Base-by-base conservation (phyloP, 2,888 invertebrate genomes). In the Bembecia ichneumoniformis region DNA sequence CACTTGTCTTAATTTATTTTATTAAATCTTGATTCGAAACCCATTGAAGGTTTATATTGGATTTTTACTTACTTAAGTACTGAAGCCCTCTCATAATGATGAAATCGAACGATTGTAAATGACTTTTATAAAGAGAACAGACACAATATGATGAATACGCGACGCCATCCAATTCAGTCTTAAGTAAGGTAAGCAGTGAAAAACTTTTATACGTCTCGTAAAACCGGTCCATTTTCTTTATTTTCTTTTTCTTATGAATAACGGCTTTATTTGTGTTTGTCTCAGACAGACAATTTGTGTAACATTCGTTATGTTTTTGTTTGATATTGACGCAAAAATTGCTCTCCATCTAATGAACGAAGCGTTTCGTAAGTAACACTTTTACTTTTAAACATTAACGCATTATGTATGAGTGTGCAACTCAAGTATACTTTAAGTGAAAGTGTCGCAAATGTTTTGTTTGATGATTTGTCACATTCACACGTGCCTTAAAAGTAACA, bases 321-420 rank as follows among this genome's bases (percentile, higher is more conserved):
- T 50, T 54, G 56, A 57, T 56, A 54, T 35, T 17, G 52, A 56
- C 52, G 55, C 46, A 47, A 51, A 60, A 57, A 51, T 56, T 55
- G 50, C 56, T 11, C 44, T 63, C 53, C 58, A 59, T 58, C 56
- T 56, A 57, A 58, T 56, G 56, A 55, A 58, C 47, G 51, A 50
- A 55, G 66, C 62, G 58, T 44, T 67, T 64, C 68, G 58, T 64
- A 66, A 72, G 66, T 74, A 71, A 70, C 74, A 79, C 74, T 80
- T 78, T 78, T 81, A 75, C 76, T 77, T 74, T 69, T 62, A 56
- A 60, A 60, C 54, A 47, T 51, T 40, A 57, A 60, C 52, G 57
- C 55, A 55, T 54, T 9, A 28, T 28, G 28, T 28, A 28, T 28
- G 28, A 28, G 55, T 53, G 55, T 54, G 54, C 49, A 52, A 50